phyloP scores from a whole-genome alignment of 2,797 vertebrate species.

The Rallus crepitans region DNA sequence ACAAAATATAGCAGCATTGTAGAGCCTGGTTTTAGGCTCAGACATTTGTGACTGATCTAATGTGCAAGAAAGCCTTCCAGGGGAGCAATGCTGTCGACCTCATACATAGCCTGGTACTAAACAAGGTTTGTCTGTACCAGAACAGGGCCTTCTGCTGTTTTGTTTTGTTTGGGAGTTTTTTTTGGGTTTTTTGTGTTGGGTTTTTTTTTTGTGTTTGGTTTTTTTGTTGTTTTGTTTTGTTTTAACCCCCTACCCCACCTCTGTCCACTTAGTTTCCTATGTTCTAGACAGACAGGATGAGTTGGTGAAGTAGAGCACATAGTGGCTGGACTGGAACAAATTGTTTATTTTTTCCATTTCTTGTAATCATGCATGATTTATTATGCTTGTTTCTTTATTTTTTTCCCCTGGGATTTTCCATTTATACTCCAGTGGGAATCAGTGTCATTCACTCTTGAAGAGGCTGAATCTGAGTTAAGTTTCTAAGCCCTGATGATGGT shows the following conservation, averaged over 20 bases:
- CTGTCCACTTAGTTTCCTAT: slow-evolving; percentile 56
- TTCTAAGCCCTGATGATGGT: neutral
- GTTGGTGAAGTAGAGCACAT: slow-evolving; percentile 48
- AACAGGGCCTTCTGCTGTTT: neutral
- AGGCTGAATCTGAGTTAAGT: neutral
- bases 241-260: neutral
- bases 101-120: neutral
- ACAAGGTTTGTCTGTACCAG: slow-evolving; percentile 34
- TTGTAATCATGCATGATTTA: slow-evolving; percentile 37
- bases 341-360: slow-evolving; percentile 62
- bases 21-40: slow-evolving; percentile 21
- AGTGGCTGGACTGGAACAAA: slow-evolving; percentile 49
- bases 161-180: too few relatives aligned
- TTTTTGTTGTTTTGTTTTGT: too few relatives aligned
- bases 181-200: too few relatives aligned
- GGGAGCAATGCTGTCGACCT: neutral
- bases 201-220: neutral
- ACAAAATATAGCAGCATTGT: neutral
- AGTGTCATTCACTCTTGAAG: neutral
- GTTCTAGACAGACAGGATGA: slow-evolving; percentile 64
- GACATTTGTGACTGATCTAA: slow-evolving; percentile 21
- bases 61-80: neutral
- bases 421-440: neutral
- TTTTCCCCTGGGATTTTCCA: neutral
- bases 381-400: neutral